These are phyloP conservation scores for Bucorvus abyssinicus DNA, from an alignment of 2,797 vertebrate species.

Conservation along the genomic window DNA sequence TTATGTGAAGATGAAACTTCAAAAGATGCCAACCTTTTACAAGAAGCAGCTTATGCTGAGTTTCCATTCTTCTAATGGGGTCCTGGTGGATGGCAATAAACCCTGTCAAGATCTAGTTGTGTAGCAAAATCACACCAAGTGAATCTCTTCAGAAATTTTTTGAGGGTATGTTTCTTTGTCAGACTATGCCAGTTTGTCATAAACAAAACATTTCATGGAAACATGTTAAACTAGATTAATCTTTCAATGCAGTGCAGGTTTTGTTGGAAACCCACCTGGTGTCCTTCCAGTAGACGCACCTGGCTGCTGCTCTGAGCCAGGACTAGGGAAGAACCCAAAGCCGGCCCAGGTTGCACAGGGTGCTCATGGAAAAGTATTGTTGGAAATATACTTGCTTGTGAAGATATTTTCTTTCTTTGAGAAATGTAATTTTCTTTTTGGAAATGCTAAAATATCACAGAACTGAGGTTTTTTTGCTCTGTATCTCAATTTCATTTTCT, in stretches of 20 bases:
- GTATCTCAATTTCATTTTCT: not conserved
- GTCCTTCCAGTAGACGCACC: not conserved
- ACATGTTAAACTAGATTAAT: not conserved
- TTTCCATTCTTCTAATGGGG: not conserved
- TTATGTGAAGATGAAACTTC: not conserved
- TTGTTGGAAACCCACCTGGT: fast-evolving
- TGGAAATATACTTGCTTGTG: not conserved
- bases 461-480: fast-evolving
- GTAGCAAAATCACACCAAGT: not conserved
- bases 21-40: not conserved
- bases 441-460: not conserved
- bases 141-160: not conserved
- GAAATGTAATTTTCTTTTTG: not conserved
- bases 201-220: not conserved
- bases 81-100: not conserved
- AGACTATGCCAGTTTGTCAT: not conserved
- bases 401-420: not conserved
- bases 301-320: not conserved
- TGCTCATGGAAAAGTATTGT: fast-evolving
- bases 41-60: not conserved
- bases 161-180: not conserved
- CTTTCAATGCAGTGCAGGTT: not conserved
- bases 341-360: not conserved
- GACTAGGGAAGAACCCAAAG: fast-evolving
- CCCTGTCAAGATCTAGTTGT: not conserved